Conservation (phyloP, 2,888 invertebrate species). For the Drosophila quinaria region DNA sequence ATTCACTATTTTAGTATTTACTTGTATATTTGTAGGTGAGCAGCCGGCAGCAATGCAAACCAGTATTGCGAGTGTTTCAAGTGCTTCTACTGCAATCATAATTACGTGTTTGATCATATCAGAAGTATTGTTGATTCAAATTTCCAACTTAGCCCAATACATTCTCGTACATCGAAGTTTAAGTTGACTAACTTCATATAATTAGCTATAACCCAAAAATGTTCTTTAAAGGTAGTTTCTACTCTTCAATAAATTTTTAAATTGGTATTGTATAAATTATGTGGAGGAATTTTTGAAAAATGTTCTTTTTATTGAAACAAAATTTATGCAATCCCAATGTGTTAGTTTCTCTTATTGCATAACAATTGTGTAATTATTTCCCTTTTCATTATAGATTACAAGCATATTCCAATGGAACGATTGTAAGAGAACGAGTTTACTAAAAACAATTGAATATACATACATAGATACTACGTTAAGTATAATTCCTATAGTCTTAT, state of each 20-base stretch:
- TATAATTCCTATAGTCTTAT: constrained; percentile 74
- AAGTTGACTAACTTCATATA: constrained; percentile 64
- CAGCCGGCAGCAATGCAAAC: constrained; percentile 95
- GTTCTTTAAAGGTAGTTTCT: constrained; percentile 49
- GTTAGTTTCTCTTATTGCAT: background rate
- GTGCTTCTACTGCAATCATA: constrained; percentile 73
- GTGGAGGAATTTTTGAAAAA: background rate
- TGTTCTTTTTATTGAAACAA: background rate
- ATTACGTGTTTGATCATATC: constrained; percentile 85
- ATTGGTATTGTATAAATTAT: constrained; percentile 14
- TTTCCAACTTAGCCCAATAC: constrained; percentile 46
- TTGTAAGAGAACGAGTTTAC: constrained; percentile 60
- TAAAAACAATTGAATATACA: constrained; percentile 27
- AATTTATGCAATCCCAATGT: constrained; percentile 12
- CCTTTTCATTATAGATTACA: constrained; percentile 36
- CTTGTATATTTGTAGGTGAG: constrained; percentile 88
- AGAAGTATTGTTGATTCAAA: constrained; percentile 79
- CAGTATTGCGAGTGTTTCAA: constrained; percentile 87
- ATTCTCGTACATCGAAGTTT: constrained; percentile 49
- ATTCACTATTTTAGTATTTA: background rate
- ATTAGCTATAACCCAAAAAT: constrained; percentile 28
- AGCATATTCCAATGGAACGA: constrained; percentile 59
- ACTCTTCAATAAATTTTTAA: background rate
- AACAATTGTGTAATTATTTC: constrained; percentile 6
- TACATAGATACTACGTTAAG: constrained; percentile 50